Base-by-base conservation (phyloP, 2,113 vertebrate genomes). In the Indri indri region DNA sequence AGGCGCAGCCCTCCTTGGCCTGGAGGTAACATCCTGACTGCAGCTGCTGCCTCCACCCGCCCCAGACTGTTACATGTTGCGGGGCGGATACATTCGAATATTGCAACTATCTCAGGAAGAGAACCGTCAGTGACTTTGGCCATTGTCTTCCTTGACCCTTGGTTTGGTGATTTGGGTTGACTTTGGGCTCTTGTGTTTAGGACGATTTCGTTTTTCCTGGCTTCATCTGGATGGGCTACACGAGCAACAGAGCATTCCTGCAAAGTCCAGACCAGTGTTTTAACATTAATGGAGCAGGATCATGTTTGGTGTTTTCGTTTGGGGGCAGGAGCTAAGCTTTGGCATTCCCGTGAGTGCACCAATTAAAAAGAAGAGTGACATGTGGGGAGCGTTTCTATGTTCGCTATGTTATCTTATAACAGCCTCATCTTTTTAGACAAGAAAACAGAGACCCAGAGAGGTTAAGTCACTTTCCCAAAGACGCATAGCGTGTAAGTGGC, bases 331-430 rank as follows among this genome's bases (percentile, higher is more conserved):
- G 25, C 80, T 47, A 10, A 13, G 37, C 10, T 20, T 37, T 2
- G 40, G 63, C 4, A 0, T 32, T 30, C 52, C 17, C 16, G 0
- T 0, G 8, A 32, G 42, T 3, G 52, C 2, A 0, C 1, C 7
- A 1, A 61, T 45, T 12, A 20, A 40, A 32, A 71, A 52, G 27
- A 47, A 42, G 66, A 74, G 45, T 73, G 79, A 5, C 17, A 8
- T 50, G 32, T 61, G 10, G 37, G 6, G 47, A 40, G 25, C 2
- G 0, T 4, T 40, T 23, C 57, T 34, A 2, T 34, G 23, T 8
- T 8, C 14, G 11, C 40, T 17, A 5, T 17, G 0, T 50, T 25
- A 30, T 34, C 76, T 74, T 40, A 3, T 6, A 34, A 23, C 18
- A 40, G 23, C 23, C 27, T 2, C 7, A 1, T 34, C 3, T 7